Conservation (phyloP, 37 sponge, comb jelly and placozoan genomes). For the Eunapius fragilis region DNA sequence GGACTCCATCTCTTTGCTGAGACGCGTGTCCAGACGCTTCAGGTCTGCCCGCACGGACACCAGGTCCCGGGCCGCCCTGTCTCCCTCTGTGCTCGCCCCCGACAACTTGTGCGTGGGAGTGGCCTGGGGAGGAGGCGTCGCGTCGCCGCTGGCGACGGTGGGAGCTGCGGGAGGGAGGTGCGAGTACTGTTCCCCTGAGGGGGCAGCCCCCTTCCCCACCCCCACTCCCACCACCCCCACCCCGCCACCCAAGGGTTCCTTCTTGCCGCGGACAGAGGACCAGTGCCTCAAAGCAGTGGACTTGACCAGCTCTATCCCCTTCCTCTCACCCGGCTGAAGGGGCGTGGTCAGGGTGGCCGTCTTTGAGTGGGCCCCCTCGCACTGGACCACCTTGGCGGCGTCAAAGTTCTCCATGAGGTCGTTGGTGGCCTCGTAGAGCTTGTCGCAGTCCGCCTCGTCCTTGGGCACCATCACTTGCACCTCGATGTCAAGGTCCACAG, state of each 20-base stretch:
- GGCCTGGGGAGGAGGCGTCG: background rate
- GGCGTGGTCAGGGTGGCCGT: background rate
- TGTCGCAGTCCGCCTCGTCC: constrained; percentile 4
- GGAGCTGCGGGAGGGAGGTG: background rate
- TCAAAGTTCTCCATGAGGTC: constrained; percentile 14
- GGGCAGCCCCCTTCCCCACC: background rate
- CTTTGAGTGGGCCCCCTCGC: background rate
- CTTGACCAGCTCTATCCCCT: background rate
- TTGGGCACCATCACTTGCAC: constrained; percentile 4
- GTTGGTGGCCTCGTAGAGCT: constrained; percentile 22
- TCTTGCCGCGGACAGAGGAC: background rate
- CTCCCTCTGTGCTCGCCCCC: background rate
- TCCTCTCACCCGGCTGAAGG: background rate
- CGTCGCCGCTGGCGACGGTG: background rate
- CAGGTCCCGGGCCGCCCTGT: background rate
- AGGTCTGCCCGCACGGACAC: background rate
- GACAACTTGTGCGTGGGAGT: background rate
- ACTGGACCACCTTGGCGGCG: background rate
- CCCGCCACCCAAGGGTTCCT: background rate
- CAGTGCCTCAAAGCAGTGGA: background rate
- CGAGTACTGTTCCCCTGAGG: background rate
- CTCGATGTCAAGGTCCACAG: constrained; percentile 46
- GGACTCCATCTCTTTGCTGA: background rate
- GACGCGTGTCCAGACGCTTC: background rate
- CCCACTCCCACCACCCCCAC: too few relatives aligned